Base-by-base conservation (phyloP, 2,888 invertebrate species). In the Oxytorus armatus region DNA sequence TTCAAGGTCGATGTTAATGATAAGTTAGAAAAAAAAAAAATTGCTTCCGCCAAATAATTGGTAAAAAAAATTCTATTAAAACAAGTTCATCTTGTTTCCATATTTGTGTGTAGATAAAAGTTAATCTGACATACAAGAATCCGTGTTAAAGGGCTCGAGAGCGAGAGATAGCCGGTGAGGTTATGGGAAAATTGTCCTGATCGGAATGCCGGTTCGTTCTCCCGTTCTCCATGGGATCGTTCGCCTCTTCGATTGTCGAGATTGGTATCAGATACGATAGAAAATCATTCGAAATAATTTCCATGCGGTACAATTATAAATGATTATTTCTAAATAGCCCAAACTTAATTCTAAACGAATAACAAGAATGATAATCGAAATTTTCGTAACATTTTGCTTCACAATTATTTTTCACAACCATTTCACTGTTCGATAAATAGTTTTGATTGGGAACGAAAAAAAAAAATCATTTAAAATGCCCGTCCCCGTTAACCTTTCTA, bases 131-230 rank as follows among this genome's bases (percentile, higher is more conserved):
- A 57, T 61, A 51, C 47, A 42, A 77, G 69, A 77, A 81, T 65
- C 49, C 76, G 63, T 75, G 81, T 81, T 81, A 79, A 79, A 81
- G 81, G 82, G 79, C 74, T 79, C 61, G 68, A 66, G 69, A 69
- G 74, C 61, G 59, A 70, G 73, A 77, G 72, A 73, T 77, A 72
- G 72, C 69, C n/a, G 42, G 16, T 49, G 61, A 36, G 72, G 76
- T 69, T 49, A 79, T 79, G 83, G 77, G 82, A 82, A 78, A 82
- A 82, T 75, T 83, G 79, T 75, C 77, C 69, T 59, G 81, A 79
- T 82, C 82, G 73, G 77, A 78, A 83, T 78, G 77, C 72, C 80
- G 72, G 44, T 44, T 69, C 73, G 68, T 61, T 73, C 59, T 29
- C 39, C 42, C 61, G 61, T 18, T 61, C 72, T 51, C 51, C 51